Evolutionary conservation across 2,888 invertebrate genomes (phyloP).

Genomic region (Elgonia sp.): DNA sequence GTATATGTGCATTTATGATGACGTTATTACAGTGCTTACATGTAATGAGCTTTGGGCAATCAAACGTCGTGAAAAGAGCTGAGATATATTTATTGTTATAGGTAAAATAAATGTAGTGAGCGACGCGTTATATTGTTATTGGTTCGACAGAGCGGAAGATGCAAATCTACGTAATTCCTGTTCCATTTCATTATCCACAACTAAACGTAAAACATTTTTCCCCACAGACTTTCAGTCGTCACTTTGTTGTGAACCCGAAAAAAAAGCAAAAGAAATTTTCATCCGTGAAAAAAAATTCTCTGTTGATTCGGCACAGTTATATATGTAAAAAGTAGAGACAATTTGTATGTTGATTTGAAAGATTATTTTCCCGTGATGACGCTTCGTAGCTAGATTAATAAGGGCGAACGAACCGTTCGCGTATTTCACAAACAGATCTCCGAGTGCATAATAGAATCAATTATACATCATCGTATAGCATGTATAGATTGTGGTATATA

Average conservation of each 20-base stretch:
- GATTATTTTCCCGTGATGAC: slow-evolving; percentile 53
- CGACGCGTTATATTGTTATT: slow-evolving; percentile 65
- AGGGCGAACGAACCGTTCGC: slow-evolving; percentile 62
- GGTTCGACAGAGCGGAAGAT: slow-evolving; percentile 42
- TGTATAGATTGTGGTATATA: slow-evolving; percentile 76
- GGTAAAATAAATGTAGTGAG: slow-evolving; percentile 66
- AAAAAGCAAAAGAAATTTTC: neutral
- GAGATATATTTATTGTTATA: slow-evolving; percentile 85
- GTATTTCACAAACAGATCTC: slow-evolving; percentile 79
- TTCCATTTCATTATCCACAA: slow-evolving; percentile 40
- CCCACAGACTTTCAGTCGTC: too few species aligned
- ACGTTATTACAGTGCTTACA: slow-evolving; percentile 80
- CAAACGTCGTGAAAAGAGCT: slow-evolving; percentile 81
- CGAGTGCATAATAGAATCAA: slow-evolving; percentile 84
- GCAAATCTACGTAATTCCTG: neutral
- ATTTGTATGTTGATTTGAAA: slow-evolving; percentile 29
- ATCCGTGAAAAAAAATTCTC: neutral
- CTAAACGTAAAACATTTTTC: slow-evolving; percentile 4
- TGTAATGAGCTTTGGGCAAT: slow-evolving; percentile 74
- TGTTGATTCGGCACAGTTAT: slow-evolving; percentile 6
- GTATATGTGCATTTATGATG: slow-evolving; percentile 81
- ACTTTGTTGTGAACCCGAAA: too few species aligned
- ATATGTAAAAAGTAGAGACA: slow-evolving; percentile 45
- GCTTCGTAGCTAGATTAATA: slow-evolving; percentile 69
- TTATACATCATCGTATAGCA: slow-evolving; percentile 75